Base-by-base conservation (phyloP, 2,888 invertebrate genomes). In the Eupsilia transversa region DNA sequence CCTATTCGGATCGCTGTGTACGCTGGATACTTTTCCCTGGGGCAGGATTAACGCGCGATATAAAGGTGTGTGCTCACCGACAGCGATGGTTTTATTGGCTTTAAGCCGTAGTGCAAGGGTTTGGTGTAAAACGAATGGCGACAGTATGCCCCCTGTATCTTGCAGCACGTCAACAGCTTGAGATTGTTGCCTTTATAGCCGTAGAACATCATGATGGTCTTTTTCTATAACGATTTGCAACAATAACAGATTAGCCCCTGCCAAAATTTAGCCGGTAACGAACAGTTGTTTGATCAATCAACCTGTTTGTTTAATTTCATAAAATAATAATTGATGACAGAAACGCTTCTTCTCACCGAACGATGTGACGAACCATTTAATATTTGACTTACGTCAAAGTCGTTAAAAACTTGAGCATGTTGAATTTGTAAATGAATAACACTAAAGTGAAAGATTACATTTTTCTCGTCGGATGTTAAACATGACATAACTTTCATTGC, bases 21-120 rank as follows among this genome's bases (percentile, higher is more conserved):
- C 79, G 74, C 74, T 80, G 67, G 77, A 80, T 79, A 84, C 78
- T 84, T 86, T 84, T 80, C 85, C 82, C 86, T 72, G 61, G 85
- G 84, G 86, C 80, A 77, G 82, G 81, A 89, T 90, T 88, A 88
- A 86, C 83, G 82, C 70, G 81, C 80, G 82, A 75, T 79, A 87
- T 90, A 88, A 89, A 90, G 87, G 86, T 86, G 85, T 86, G 83
- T 83, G 84, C 84, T 80, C 77, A 79, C 72, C 56, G 75, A 72
- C 84, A 85, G 86, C 81, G 82, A 88, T 86, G 79, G 82, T 90
- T 92, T 91, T 90, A 90, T 89, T 90, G 87, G 84, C 85, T 86
- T 79, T 87, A 84, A 86, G 86, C 86, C 80, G 80, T 82, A 72
- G 80, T 86, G 87, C 88, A 86, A 89, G 87, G 85, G 82, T 90